Evolutionary conservation across 2,797 vertebrate genomes (phyloP).

Genomic region (Brachymystax lenok): DNA sequence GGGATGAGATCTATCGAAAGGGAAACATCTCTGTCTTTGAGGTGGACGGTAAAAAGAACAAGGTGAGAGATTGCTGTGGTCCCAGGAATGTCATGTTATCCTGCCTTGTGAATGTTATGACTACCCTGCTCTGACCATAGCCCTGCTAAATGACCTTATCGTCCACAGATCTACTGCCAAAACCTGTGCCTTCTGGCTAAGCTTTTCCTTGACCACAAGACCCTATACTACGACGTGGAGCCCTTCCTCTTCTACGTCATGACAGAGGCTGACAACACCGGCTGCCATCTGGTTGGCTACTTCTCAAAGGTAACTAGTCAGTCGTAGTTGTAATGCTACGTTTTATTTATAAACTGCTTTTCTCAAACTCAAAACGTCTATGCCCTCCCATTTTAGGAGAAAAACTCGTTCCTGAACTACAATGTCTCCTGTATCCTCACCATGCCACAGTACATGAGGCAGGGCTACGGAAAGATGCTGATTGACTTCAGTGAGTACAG

Average conservation of each 20-base stretch:
- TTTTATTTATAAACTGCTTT: neutral
- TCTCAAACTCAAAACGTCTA: neutral
- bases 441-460: constrained; percentile 96
- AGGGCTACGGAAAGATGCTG: constrained; percentile 97
- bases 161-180: constrained; percentile 91
- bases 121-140: neutral
- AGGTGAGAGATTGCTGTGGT: constrained; percentile 69
- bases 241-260: constrained; percentile 98
- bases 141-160: neutral
- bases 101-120: neutral
- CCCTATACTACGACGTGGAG: constrained; percentile 94
- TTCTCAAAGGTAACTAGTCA: constrained; percentile 87
- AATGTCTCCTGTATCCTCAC: constrained; percentile 97
- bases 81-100: neutral
- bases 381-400: constrained; percentile 77
- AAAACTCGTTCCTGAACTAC: constrained; percentile 97
- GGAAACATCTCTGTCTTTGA: constrained; percentile 95
- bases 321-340: too few relatives aligned
- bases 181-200: constrained; percentile 96
- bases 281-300: constrained; percentile 94
- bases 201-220: constrained; percentile 97
- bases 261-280: constrained; percentile 95
- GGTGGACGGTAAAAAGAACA: constrained; percentile 96
- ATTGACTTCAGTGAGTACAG: constrained; percentile 95
- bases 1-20: constrained; percentile 96